Base-by-base conservation (phyloP, 2,113 vertebrate genomes). In the Plestiodon gilberti region DNA sequence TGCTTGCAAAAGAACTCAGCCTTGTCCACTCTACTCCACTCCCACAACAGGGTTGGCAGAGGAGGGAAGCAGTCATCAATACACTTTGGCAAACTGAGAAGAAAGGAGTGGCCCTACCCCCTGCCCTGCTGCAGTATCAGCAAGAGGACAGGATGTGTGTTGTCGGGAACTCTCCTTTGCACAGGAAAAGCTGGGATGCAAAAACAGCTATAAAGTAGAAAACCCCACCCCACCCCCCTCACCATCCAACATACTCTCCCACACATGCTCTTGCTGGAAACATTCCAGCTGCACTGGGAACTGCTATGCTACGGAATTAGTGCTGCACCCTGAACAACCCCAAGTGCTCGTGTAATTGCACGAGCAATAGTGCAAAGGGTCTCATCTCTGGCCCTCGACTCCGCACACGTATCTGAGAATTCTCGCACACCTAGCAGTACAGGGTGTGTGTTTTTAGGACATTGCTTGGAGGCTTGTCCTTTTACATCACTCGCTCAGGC, bases 401-500 rank as follows among this genome's bases (percentile, higher is more conserved):
- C 35, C 43, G 43, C 9, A 3, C 33, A 40, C 33, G 7, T 25
- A 5, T 30, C 22, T 18, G 43, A 55, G 69, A 81, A 30, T 9
- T 40, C 55, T 59, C 55, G 17, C 28, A 17, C 33, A 10, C 18
- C 67, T 61, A 35, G 73, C 33, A 77, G 33, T 22, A 61, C 74
- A 6, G 23, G 22, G 14, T 15, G n/a, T 48, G 43, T 48, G 43
- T 4, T 48, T 48, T 48, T 48, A 64, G 70, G 40, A 64, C 6
- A 14, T 14, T 87, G 71, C 78, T 64, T 64, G 59, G 78, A 81
- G 70, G 40, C 70, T 55, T 81, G 33, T 87, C 78, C 70, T 81
- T 87, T 81, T 65, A 55, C 78, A 55, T 87, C 83, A 40, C 55
- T 67, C 75, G 57, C 62, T 69, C 69, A 33, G 4, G 59, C 70